Conservation (phyloP, 2,113 vertebrate species). For the Megalops atlanticus region DNA sequence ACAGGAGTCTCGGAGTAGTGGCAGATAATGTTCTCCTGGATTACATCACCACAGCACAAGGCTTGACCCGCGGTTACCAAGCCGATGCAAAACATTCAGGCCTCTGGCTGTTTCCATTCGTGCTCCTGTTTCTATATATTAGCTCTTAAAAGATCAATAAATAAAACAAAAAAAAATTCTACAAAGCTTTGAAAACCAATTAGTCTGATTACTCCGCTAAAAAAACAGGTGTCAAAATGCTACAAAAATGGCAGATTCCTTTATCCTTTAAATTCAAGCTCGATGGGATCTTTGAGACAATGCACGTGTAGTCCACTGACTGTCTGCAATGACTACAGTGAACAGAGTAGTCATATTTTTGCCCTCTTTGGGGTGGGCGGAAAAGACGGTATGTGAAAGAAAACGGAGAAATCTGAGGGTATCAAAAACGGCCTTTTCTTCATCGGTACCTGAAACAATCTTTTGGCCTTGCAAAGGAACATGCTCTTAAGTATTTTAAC, state of each 20-base stretch:
- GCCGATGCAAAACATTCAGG: conserved; percentile 41
- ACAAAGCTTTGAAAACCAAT: conserved; percentile 24
- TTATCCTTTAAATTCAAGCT: neutral
- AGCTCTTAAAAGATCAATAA: conserved; percentile 40
- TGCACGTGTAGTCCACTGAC: neutral
- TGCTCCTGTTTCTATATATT: conserved; percentile 39
- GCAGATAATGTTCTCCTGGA: conserved; percentile 41
- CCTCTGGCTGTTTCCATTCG: conserved; percentile 12
- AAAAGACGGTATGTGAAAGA: neutral
- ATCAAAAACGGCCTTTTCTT: neutral
- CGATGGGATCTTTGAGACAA: neutral
- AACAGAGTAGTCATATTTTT: conserved; percentile 18
- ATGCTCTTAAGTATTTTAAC: conserved; percentile 53
- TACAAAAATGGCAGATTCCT: conserved; percentile 12
- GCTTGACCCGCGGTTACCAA: conserved; percentile 32
- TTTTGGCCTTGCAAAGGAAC: conserved; percentile 45
- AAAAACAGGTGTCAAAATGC: conserved; percentile 37
- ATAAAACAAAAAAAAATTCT: conserved; percentile 43
- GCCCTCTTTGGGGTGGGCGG: neutral
- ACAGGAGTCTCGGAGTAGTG: conserved; percentile 27
- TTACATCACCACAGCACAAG: conserved; percentile 25
- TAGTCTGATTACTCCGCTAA: conserved; percentile 22
- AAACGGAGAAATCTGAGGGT: neutral
- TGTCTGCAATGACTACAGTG: neutral
- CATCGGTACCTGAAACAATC: neutral